Percentiles rank a stretch among this genome's conserved stretches.
Evolutionary conservation across 2,888 invertebrate species (phyloP).

Genomic region (Agriopis leucophaearia): DNA sequence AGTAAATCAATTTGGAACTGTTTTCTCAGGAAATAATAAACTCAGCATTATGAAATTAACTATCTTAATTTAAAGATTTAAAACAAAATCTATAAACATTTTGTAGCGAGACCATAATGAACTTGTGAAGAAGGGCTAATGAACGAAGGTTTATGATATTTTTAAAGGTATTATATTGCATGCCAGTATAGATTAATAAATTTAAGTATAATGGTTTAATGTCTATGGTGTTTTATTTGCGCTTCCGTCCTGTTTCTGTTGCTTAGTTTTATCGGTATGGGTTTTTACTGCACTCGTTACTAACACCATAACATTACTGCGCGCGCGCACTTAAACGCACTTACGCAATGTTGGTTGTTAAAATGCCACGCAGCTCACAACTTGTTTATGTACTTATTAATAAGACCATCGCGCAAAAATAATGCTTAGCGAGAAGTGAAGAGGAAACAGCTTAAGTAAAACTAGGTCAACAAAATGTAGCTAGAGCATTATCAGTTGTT

Average conservation of each 20-base stretch:
- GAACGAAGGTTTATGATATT: conserved; percentile 78
- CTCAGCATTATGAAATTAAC: conserved; percentile 82
- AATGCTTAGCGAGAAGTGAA: conserved; percentile 20
- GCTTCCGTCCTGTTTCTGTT: conserved; percentile 43
- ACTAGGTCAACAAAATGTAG: not conserved
- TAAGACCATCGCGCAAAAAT: conserved; percentile 31
- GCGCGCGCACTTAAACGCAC: conserved; percentile 31
- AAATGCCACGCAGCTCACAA: conserved; percentile 33
- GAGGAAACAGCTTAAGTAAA: not conserved
- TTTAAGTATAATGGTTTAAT: conserved; percentile 83
- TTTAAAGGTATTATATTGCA: conserved; percentile 79
- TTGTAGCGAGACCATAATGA: conserved; percentile 74
- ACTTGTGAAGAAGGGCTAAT: too few relatives aligned
- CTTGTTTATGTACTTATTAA: conserved; percentile 31
- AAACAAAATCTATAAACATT: conserved; percentile 73
- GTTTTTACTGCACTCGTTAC: conserved; percentile 35
- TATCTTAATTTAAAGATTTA: conserved; percentile 48
- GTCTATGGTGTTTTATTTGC: conserved; percentile 76
- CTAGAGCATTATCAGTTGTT: too few relatives aligned
- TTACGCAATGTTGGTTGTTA: conserved; percentile 39
- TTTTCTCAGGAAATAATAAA: conserved; percentile 75
- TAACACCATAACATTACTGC: conserved; percentile 28
- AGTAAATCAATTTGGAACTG: conserved; percentile 83
- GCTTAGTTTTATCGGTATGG: conserved; percentile 36
- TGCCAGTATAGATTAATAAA: conserved; percentile 83